Percentiles rank a stretch among this genome's conserved stretches.
These are phyloP conservation scores for Tychaedon coryphoeus DNA, from an alignment of 2,113 vertebrate species.

Conservation along the genomic window DNA sequence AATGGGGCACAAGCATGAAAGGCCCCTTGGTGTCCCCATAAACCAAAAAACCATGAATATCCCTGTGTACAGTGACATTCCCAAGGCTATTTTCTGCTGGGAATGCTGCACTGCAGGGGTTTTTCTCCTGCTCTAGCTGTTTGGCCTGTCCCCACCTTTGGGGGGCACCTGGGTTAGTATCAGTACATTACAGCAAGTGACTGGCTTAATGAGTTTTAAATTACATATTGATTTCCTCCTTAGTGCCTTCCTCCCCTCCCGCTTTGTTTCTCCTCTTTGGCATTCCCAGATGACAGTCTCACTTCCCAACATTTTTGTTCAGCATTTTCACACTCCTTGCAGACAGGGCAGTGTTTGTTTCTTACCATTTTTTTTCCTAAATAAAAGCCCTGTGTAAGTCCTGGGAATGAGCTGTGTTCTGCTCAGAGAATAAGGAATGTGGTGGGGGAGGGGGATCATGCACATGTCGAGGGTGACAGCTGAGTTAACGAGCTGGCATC, in stretches of 20 bases:
- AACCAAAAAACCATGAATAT: neutral
- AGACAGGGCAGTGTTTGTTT: neutral
- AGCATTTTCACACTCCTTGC: neutral
- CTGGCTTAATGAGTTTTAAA: conserved; percentile 23
- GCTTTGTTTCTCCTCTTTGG: neutral
- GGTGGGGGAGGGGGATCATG: neutral
- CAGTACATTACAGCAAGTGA: neutral
- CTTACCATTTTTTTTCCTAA: neutral
- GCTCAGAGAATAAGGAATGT: neutral
- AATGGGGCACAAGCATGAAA: neutral
- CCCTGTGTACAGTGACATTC: neutral
- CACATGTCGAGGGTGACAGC: neutral
- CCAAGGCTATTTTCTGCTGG: neutral
- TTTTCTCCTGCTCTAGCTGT: neutral
- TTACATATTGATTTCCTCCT: conserved; percentile 9
- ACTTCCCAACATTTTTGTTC: neutral
- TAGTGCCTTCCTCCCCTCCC: neutral
- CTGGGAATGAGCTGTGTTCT: neutral
- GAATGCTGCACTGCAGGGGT: neutral
- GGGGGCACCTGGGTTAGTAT: neutral
- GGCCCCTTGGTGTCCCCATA: neutral
- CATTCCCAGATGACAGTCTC: neutral
- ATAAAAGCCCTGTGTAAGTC: neutral
- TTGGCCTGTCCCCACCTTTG: neutral
- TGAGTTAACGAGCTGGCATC: neutral